Evolutionary conservation across 2,888 invertebrate species (phyloP), one percentile per base, ranked within the genome.

Genomic region (Netelia melanura): DNA sequence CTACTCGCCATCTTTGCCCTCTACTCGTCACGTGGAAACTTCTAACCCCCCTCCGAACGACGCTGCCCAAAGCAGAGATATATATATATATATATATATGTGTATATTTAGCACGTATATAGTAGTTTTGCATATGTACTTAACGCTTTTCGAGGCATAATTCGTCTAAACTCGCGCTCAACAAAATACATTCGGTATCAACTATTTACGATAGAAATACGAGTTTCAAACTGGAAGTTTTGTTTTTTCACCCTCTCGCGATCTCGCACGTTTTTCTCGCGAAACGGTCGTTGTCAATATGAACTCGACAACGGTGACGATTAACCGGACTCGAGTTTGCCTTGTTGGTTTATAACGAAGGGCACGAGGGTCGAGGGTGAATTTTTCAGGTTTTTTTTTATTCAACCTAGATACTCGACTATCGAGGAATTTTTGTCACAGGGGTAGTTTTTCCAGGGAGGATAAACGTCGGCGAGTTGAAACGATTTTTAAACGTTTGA

Each of bases 1-100:
- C 17, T 5, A 11, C 1, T 23, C 21, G 2, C 48, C 1, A 14
- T 48, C 48, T 58, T 23, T 17, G 14, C 48, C 48, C 48, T 48
- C 25, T 77, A 25, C 58, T 62, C 71, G 68, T 78, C 71, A 70
- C 68, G 62, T 79, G 83, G 43, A 64, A 74, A 83, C 81, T 74
- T 76, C 61, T 14, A 65, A 85, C 38, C 79, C 70, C 64, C 23
- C 1, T n/a, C 43, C 38, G 6, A 58, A 54, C 11, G 25, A 67
- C 48, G 43, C 62, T 70, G 17, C 44, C 17, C 72, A 23, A 72
- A 61, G 9, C 38, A 11, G 43, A 61, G 64, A 17, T 44, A 64
- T 74, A 21, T 21, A 58, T 84, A 3, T 10, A 10, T 38, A 62
- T 65, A 48, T 68, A 17, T 44, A 64, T 74, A 21, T 21, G 54